phyloP scores from a whole-genome alignment of 2,888 invertebrate genomes.

The Acleris sparsana region DNA sequence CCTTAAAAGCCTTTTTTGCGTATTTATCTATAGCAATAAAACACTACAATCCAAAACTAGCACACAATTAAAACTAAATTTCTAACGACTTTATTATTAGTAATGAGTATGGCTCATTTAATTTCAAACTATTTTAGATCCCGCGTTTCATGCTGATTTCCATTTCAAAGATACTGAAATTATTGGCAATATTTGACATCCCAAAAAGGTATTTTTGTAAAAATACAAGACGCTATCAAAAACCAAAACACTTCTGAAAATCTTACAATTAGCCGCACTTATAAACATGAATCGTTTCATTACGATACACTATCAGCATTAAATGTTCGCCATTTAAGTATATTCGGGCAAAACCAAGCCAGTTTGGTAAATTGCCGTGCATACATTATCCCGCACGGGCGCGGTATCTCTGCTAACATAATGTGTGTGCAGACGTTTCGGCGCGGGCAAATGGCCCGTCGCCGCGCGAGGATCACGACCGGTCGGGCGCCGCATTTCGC shows the following conservation, averaged over 20 bases:
- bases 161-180: too few relatives aligned
- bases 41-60: too few relatives aligned
- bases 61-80: too few relatives aligned
- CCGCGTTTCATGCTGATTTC: too few relatives aligned
- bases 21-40: too few relatives aligned
- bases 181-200: too few relatives aligned
- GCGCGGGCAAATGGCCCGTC: conserved; percentile 35
- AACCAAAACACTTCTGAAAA: conserved; percentile 6
- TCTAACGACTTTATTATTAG: too few relatives aligned
- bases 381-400: conserved; percentile 35
- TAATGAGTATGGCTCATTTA: too few relatives aligned
- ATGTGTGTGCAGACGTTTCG: conserved; percentile 36
- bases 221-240: conserved; percentile 19
- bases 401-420: conserved; percentile 29
- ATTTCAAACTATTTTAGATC: too few relatives aligned
- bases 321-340: conserved; percentile 31
- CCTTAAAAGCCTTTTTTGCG: too few relatives aligned
- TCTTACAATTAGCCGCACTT: conserved; percentile 17
- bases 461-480: conserved; percentile 44
- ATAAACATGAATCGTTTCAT: conserved; percentile 23
- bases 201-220: not conserved
- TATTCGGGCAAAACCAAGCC: conserved; percentile 31
- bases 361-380: conserved; percentile 35
- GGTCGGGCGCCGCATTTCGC: conserved; percentile 34
- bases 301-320: conserved; percentile 31